Evolutionary conservation across 2,113 vertebrate genomes (phyloP), one percentile per base, ranked within the genome.

Genomic region (Cyphomyrus plagiostoma): DNA sequence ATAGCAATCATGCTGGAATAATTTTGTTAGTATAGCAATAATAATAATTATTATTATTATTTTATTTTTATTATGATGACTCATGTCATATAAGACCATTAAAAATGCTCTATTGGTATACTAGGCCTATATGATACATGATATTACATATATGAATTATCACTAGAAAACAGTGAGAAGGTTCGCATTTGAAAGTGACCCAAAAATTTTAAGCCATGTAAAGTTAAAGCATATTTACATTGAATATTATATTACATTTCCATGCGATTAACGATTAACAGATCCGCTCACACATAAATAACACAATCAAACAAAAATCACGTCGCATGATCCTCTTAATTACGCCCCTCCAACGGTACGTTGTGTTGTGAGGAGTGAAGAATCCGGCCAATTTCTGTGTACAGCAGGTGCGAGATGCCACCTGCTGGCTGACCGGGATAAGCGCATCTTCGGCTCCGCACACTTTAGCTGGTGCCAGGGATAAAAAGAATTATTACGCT

Each of bases 401-500:
- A 93, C 85, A 89, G 92, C 92, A 94, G 95, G 94, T 50, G 39
- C 91, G 91, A 95, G 91, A 93, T 91, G 95, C 95, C 96, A 95
- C 94, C 96, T 96, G 93, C 94, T 95, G 96, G 94, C 4, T 3
- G 50, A 77, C 58, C 9, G 9, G 42, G 3, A 30, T 17, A 9
- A 13, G 26, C 45, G 26, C 66, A 77, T 39, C 35, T 26, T 49
- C 35, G 13, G 10, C n/a, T 48, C 49, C 4, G 13, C n/a, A 2
- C 23, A 19, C 39, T 62, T n/a, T 19, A 39, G 1, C 15, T 42
- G 35, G 35, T 42, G 74, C 74, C 74, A 39, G 74, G 35, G 42
- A 39, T 80, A 42, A 42, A 80, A 42, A 77, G 70, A 77, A 77
- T 77, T 6, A 77, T 17, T 35, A 39, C 15, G 70, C 30, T 77